phyloP scores from a whole-genome alignment of 2,113 vertebrate species.

The Semicossyphus pulcher region DNA sequence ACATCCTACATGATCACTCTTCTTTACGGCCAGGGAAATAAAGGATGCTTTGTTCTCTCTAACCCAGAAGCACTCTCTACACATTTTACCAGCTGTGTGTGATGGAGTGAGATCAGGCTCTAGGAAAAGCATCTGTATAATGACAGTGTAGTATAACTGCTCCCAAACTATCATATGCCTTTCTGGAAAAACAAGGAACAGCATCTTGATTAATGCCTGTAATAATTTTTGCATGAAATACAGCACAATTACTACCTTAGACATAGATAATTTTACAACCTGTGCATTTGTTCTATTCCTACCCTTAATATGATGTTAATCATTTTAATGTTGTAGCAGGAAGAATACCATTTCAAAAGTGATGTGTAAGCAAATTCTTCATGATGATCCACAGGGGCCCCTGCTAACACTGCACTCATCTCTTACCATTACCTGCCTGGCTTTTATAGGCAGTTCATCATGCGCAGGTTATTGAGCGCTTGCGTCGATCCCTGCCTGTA shows the following conservation, averaged over 20 bases:
- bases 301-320: slow-evolving; percentile 63
- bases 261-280: slow-evolving; percentile 48
- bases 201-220: slow-evolving; percentile 24
- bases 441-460: slow-evolving; percentile 84
- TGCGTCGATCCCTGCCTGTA: slow-evolving; percentile 75
- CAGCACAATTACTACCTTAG: slow-evolving; percentile 32
- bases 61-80: slow-evolving; percentile 37
- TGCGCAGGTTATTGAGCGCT: slow-evolving; percentile 81
- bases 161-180: slow-evolving; percentile 35
- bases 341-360: slow-evolving; percentile 75
- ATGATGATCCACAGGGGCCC: slow-evolving; percentile 66
- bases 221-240: slow-evolving; percentile 51
- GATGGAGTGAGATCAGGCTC: slow-evolving; percentile 37
- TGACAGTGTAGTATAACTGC: slow-evolving; percentile 18
- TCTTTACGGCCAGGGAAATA: slow-evolving; percentile 69
- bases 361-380: slow-evolving; percentile 81
- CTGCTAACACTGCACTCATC: slow-evolving; percentile 57
- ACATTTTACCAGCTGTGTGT: slow-evolving; percentile 44
- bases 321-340: slow-evolving; percentile 73
- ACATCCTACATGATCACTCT: slow-evolving; percentile 77
- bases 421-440: slow-evolving; percentile 78
- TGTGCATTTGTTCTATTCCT: slow-evolving; percentile 29
- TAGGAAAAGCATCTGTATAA: slow-evolving; percentile 51
- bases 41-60: slow-evolving; percentile 60
- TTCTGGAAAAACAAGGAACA: slow-evolving; percentile 33